Conservation (phyloP, 2,797 vertebrate genomes). For the Ceryle rudis region DNA sequence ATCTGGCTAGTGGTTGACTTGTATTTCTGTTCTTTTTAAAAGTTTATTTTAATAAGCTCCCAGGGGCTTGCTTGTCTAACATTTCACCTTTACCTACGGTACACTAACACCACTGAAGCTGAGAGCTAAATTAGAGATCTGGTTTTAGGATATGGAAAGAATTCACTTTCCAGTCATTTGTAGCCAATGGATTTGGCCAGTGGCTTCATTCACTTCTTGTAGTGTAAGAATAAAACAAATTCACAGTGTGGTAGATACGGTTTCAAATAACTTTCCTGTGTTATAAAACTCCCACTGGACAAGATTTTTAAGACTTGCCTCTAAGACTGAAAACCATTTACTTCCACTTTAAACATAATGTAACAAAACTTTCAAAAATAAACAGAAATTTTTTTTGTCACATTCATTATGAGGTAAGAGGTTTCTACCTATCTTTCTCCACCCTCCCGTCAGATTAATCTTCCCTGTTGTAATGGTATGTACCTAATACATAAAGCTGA, state of each 20-base stretch:
- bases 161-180: neutral
- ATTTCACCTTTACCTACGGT: neutral
- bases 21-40: neutral
- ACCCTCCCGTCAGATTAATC: neutral
- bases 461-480: neutral
- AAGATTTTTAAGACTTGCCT: neutral
- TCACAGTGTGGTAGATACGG: neutral
- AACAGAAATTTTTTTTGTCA: neutral
- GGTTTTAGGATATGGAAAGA: neutral
- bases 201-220: neutral
- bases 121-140: neutral
- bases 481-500: neutral
- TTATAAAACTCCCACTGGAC: neutral
- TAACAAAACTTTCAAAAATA: neutral
- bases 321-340: neutral
- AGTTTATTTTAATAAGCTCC: neutral
- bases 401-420: too few species aligned
- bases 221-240: neutral
- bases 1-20: neutral
- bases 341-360: neutral
- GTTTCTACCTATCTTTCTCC: neutral
- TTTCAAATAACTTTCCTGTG: neutral
- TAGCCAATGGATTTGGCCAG: neutral
- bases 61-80: neutral
- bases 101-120: neutral